Evolutionary conservation across 1,140 invertebrate species (phyloP).

Genomic region (Drosophila chauvacae): DNA sequence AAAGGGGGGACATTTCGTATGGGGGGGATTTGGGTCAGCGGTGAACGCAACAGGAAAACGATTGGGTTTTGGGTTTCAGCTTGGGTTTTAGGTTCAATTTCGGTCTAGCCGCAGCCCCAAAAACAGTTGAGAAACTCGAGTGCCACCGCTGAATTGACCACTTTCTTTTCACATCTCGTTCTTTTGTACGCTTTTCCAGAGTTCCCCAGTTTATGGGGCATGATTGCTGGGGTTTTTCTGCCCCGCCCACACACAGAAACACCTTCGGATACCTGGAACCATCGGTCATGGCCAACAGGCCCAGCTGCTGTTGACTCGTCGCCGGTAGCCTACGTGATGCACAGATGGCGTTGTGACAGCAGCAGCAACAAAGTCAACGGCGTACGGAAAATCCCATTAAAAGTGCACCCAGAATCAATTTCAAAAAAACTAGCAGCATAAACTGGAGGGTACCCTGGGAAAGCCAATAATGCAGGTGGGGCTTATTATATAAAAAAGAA

Average conservation of each 20-base stretch:
- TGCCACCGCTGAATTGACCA: slow-evolving; percentile 30
- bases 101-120: slow-evolving; percentile 12
- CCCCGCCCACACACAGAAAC: slow-evolving; percentile 16
- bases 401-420: slow-evolving; percentile 62
- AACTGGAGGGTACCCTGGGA: slow-evolving; percentile 21
- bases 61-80: slow-evolving; percentile 41
- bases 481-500: background rate
- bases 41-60: slow-evolving; percentile 48
- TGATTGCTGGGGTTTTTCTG: slow-evolving; percentile 29
- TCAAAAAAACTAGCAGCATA: slow-evolving; percentile 38
- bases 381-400: slow-evolving; percentile 56
- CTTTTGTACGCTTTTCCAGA: slow-evolving; percentile 2
- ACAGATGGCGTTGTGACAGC: slow-evolving; percentile 28
- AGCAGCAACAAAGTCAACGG: slow-evolving; percentile 12
- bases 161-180: slow-evolving; percentile 25
- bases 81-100: slow-evolving; percentile 30
- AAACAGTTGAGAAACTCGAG: slow-evolving; percentile 14
- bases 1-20: slow-evolving; percentile 7
- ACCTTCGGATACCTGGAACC: slow-evolving; percentile 22
- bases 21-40: slow-evolving; percentile 47
- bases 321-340: slow-evolving; percentile 28
- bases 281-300: slow-evolving; percentile 36
- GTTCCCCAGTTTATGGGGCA: slow-evolving; percentile 1
- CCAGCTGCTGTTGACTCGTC: slow-evolving; percentile 35
- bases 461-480: background rate